Evolutionary conservation across 2,797 vertebrate genomes (phyloP), one percentile per base, ranked within the genome.

Genomic region (Vireo griseus): DNA sequence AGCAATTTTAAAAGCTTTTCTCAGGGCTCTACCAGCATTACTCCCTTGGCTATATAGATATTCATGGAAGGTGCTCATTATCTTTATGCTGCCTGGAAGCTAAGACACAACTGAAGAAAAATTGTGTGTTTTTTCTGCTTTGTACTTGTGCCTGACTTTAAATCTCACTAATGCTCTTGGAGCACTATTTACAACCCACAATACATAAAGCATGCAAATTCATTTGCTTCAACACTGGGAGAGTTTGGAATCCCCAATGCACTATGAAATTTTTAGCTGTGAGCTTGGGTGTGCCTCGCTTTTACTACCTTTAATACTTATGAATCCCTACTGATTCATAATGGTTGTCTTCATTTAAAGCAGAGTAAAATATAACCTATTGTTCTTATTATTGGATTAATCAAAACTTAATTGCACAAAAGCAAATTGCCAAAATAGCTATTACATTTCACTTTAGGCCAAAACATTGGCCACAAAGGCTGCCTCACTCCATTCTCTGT

Each of bases 401-500:
- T 88, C 48, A 76, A 90, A 55, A 25, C 76, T 88, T 94, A 87
- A 91, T 63, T 76, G 75, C 72, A 82, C 69, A 81, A 92, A 89
- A 93, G 45, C 25, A 90, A 42, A 75, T 68, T 88, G 69, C 52
- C 50, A 86, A 84, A 79, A 87, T 11, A 92, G 68, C 59, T 88
- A 29, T 67, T 69, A 35, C 15, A 10, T 86, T 75, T 92, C 93
- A 62, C 2, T 42, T 81, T 29, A 75, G 74, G 35, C 57, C 40
- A 42, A 73, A 78, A 48, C 21, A 58, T 15, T 65, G 89, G 73
- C 71, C 83, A 92, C 69, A 84, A 77, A 91, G 65, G 59, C 65
- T 86, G 65, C 54, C 66, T 87, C 3, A 2, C 80, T 91, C 92
- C 88, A 77, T 95, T 92, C 72, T 91, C 94, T 94, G 91, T 81